Conservation (phyloP, 2,797 vertebrate species). For the Taeniopygia guttata region DNA sequence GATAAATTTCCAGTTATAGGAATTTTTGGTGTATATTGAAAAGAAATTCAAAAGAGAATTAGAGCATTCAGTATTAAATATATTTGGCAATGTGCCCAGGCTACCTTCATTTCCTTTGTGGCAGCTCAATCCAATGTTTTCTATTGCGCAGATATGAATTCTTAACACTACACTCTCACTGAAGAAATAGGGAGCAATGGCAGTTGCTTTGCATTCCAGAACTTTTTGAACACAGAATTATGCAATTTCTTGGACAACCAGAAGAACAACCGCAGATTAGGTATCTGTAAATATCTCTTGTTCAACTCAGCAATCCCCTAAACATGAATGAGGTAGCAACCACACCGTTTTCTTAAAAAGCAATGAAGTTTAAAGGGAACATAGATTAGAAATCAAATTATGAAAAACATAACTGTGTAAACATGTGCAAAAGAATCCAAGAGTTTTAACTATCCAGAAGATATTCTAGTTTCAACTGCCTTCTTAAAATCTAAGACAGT, state of each 20-base stretch:
- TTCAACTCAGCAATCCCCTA: not conserved
- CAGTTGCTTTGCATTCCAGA: not conserved
- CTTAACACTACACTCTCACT: not conserved
- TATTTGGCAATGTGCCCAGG: not conserved
- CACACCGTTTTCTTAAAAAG: not conserved
- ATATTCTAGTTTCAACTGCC: not conserved
- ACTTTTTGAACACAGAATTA: not conserved
- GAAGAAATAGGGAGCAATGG: not conserved
- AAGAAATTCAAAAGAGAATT: not conserved
- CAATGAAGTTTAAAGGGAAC: not conserved
- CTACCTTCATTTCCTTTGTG: not conserved
- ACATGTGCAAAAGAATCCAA: not conserved
- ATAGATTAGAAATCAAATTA: not conserved
- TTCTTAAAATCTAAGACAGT: not conserved
- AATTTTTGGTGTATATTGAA: not conserved
- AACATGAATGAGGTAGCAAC: not conserved
- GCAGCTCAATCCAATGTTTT: not conserved
- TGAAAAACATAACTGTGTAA: not conserved
- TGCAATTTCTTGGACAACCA: not conserved
- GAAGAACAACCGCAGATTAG: not conserved
- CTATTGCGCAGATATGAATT: not conserved
- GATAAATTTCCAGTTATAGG: not conserved
- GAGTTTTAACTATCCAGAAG: not conserved
- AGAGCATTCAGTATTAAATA: not conserved
- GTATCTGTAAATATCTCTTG: not conserved